These are phyloP conservation scores for Andrena camellia DNA, from an alignment of 2,888 invertebrate species.

Conservation along the genomic window DNA sequence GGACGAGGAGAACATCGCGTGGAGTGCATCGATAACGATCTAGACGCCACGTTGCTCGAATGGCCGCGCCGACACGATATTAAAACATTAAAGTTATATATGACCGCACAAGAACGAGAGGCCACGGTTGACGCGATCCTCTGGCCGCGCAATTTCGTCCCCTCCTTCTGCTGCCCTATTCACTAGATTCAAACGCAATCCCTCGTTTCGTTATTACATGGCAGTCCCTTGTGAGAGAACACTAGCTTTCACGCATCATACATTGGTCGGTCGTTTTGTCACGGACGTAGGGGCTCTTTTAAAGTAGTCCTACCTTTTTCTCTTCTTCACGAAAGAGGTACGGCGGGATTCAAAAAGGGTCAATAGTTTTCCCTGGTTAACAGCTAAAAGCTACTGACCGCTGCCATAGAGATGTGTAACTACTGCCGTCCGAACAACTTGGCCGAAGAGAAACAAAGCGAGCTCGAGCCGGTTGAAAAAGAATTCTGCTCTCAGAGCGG, in stretches of 20 bases:
- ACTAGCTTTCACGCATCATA: not conserved
- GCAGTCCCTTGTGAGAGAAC: not conserved
- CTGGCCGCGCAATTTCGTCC: slow-evolving; percentile 66
- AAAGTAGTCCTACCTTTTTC: not conserved
- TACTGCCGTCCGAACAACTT: slow-evolving; percentile 75
- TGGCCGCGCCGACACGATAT: slow-evolving; percentile 84
- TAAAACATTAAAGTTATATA: slow-evolving; percentile 85
- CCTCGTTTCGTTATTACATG: slow-evolving; percentile 38
- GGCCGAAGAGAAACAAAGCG: slow-evolving; percentile 26
- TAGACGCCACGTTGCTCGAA: slow-evolving; percentile 82
- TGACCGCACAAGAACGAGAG: slow-evolving; percentile 69
- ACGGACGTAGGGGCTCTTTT: not conserved
- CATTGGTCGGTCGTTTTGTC: not conserved
- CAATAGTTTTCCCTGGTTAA: not conserved
- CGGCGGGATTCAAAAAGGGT: not conserved
- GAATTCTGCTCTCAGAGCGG: slow-evolving; percentile 26
- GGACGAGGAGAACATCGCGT: slow-evolving; percentile 24
- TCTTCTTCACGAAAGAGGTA: not conserved
- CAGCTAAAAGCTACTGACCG: not conserved
- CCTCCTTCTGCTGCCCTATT: slow-evolving; percentile 63
- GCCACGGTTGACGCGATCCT: slow-evolving; percentile 77
- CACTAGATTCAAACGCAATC: slow-evolving; percentile 49
- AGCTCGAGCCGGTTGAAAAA: slow-evolving; percentile 47
- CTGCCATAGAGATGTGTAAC: slow-evolving; percentile 16
- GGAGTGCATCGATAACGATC: slow-evolving; percentile 55